phyloP scores from a whole-genome alignment of 2,888 invertebrate species.

The Adelognathus sp. region DNA sequence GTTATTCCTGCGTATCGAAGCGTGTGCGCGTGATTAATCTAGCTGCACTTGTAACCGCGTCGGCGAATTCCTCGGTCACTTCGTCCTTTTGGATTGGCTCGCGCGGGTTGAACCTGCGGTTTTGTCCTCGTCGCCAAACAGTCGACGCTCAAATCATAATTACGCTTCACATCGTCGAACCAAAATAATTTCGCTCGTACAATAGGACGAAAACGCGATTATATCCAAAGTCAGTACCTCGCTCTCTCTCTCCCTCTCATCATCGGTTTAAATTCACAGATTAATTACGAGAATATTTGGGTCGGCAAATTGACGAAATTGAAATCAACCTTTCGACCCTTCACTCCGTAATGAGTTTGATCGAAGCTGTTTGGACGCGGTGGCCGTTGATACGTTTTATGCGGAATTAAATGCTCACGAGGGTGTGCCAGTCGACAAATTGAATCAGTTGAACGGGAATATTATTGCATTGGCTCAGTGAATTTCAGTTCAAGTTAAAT shows the following conservation, averaged over 20 bases:
- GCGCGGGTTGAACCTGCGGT: not conserved
- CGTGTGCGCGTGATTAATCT: constrained; percentile 43
- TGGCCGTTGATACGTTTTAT: not conserved
- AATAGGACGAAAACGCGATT: not conserved
- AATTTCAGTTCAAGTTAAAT: too few species aligned
- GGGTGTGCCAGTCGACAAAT: not conserved
- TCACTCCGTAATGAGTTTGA: not conserved
- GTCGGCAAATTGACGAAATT: not conserved
- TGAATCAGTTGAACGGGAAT: not conserved
- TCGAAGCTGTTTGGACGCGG: not conserved
- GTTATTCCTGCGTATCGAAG: constrained; percentile 55
- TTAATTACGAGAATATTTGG: not conserved
- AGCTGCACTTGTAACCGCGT: constrained; percentile 1
- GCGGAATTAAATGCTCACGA: not conserved
- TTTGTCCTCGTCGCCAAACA: not conserved
- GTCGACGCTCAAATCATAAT: not conserved
- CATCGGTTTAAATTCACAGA: not conserved
- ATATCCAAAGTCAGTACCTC: not conserved
- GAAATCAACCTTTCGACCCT: not conserved
- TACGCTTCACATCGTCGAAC: not conserved
- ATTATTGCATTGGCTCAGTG: not conserved
- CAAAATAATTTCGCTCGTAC: not conserved
- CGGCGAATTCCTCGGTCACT: constrained; percentile 16
- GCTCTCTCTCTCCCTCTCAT: not conserved
- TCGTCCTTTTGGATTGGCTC: constrained; percentile 23